Evolutionary conservation across 2,888 invertebrate species (phyloP), one percentile per base, ranked within the genome.

Genomic region (Melieria omissa): DNA sequence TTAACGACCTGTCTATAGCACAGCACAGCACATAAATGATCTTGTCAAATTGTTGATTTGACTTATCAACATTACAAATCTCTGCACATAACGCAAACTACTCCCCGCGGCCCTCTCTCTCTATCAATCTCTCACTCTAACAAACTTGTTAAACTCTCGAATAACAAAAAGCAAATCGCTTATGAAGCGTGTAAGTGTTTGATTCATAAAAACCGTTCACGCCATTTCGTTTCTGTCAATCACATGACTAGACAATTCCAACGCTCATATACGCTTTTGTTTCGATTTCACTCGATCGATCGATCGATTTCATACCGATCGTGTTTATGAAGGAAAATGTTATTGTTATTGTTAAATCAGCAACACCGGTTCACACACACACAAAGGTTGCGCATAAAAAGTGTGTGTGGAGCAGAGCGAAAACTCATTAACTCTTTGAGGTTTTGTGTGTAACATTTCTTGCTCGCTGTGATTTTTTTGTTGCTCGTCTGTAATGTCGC

Each of bases 401-500:
- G 41, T 67, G 67, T 61, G 67, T 58, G 60, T 67, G 60, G 61
- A 49, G 52, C 61, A 60, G 47, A 70, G 61, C 71, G 71, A 72
- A 75, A 83, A 80, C 78, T 80, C 74, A 83, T 80, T 82, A 82
- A 77, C 82, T 80, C 76, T 82, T 74, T 82, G 83, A 82, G 82
- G 83, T 83, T 83, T 74, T 12, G 54, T 55, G 61, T n/a, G 12
- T 61, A 29, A 62, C 61, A 61, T 62, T 55, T n/a, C 44, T 9
- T 46, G 44, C 14, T 41, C 47, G 49, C 14, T 52, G 6, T 52
- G 12, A 5, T 52, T 52, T 52, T 52, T 52, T 52, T 8, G 1
- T 29, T 29, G 29, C 29, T 29, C 29, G 29, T 29, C 29, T 29
- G 29, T 29, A 29, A 29, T 29, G 29, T 29, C 29, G 29, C 29